Conservation (phyloP, 2,113 vertebrate genomes). For the Ia io region DNA sequence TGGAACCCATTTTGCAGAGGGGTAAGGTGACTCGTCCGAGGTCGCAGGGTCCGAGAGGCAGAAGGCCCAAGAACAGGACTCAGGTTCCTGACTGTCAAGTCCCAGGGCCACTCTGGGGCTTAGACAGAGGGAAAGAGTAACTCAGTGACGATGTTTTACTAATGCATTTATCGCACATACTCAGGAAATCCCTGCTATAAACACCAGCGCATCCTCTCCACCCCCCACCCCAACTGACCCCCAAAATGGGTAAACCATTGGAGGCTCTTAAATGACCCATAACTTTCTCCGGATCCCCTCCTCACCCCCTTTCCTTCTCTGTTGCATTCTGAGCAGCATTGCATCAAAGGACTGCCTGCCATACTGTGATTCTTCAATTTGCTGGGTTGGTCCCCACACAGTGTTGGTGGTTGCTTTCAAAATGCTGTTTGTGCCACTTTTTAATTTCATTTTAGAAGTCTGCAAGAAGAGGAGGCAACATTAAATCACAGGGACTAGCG, state of each 20-base stretch:
- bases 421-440: conserved; percentile 35
- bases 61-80: neutral
- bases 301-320: neutral
- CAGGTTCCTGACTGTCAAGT: neutral
- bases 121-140: neutral
- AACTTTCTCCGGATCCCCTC: neutral
- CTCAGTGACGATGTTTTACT: neutral
- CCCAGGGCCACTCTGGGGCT: neutral
- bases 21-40: neutral
- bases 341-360: neutral
- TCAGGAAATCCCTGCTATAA: neutral
- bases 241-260: neutral
- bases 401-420: conserved; percentile 10
- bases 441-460: conserved; percentile 52
- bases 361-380: neutral
- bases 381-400: neutral
- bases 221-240: neutral
- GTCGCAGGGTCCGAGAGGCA: neutral
- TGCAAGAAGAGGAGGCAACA: conserved; percentile 14
- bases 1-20: neutral
- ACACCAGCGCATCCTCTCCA: neutral
- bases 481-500: neutral
- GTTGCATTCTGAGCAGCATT: neutral
- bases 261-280: neutral
- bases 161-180: neutral